Evolutionary conservation across 1,140 invertebrate genomes (phyloP).

Genomic region (Ylistrum balloti): DNA sequence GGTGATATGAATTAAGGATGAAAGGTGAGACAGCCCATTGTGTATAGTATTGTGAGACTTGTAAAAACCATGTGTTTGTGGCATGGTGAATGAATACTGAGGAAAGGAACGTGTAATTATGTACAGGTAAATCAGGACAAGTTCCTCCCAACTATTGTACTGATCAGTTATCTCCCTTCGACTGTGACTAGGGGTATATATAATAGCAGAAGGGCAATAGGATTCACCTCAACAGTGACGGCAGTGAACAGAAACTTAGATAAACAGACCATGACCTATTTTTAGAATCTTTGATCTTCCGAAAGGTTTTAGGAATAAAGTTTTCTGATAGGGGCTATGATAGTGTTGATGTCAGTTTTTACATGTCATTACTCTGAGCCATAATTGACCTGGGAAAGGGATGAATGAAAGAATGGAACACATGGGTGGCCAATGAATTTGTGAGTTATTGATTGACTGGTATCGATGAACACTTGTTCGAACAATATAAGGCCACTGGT

Average conservation of each 20-base stretch:
- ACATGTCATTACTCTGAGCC: too few species aligned
- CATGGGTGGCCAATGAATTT: too few species aligned
- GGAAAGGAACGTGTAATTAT: conserved; percentile 26
- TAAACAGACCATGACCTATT: neutral
- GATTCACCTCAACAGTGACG: neutral
- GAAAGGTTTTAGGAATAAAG: neutral
- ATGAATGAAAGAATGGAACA: too few species aligned
- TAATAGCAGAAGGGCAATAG: neutral
- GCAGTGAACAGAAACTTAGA: neutral
- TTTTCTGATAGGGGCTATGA: too few species aligned
- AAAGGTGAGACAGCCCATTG: conserved; percentile 31
- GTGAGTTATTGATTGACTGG: too few species aligned
- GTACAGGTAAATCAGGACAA: conserved; percentile 7
- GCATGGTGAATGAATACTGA: neutral
- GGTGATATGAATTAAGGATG: neutral
- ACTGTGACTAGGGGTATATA: neutral
- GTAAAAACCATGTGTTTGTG: neutral
- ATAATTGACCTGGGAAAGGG: too few species aligned
- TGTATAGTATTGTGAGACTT: neutral
- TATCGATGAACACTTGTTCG: too few species aligned
- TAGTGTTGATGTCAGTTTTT: too few species aligned
- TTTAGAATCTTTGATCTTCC: neutral
- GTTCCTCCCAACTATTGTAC: neutral
- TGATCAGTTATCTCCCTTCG: neutral
- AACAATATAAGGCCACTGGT: too few species aligned